Base-by-base conservation (phyloP, 1,140 invertebrate genomes). In the Macrobrachium nipponense region DNA sequence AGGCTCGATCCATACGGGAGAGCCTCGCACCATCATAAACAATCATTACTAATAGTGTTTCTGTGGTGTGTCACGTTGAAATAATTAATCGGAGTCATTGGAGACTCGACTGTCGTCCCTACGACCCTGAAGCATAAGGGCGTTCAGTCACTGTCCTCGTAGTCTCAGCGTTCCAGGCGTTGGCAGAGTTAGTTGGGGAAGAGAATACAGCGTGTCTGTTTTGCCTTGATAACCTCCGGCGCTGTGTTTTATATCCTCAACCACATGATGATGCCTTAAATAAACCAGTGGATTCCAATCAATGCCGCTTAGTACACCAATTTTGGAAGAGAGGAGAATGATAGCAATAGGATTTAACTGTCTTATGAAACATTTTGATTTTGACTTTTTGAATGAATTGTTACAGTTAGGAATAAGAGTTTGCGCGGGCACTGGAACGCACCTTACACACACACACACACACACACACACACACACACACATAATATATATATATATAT, bases 1-100 rank as follows among this genome's bases (percentile, higher is more conserved):
- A 80, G 78, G 61, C 44, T 36, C 64, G 78, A 80, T 18, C 17
- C 36, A n/a, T 62, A 80, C 27, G 18, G 60, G 43, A 43, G 36
- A 23, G 18, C 8, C 61, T 43, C 43, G 14, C 11, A 80, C 78
- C 62, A 44, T 66, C 78, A 66, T 80, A 80, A 80, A 80, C 78
- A 66, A 80, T 80, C 78, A 80, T 80, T 80, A 80, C 61, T 80
- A 80, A 80, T 80, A 66, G 78, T 66, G 78, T 80, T 80, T 80
- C 78, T 66, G 62, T 80, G 78, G 78, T 43, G 61, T 60, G 78
- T 80, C 78, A 80, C 78, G 61, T 64, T 18, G 78, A 80, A 80
- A 80, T 80, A 80, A 80, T 80, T 80, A 80, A 80, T 80, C 61
- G 61, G 78, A 66, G 23, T 14, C 23, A 51, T 44, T n/a, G 23